A percentile compares a stretch with the other conserved stretches of the same genome.
These are phyloP conservation scores for Nothobranchius kuhntae DNA, from an alignment of 2,113 vertebrate genomes.

Conservation along the genomic window DNA sequence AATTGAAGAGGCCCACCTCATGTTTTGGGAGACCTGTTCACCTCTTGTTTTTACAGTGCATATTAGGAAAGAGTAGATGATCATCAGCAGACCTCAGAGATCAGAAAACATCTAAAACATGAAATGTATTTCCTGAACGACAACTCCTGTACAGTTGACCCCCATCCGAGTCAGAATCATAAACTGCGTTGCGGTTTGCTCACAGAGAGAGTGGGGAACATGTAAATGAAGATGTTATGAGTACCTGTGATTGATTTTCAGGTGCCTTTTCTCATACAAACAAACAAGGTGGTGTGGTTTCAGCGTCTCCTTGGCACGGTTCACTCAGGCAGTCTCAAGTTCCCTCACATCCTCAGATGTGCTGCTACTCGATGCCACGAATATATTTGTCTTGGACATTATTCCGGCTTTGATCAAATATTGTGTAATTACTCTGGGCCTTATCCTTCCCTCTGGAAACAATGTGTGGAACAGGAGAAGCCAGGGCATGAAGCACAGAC, in stretches of 20 bases:
- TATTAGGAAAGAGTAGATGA: too few species aligned
- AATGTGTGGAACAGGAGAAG: slow-evolving; percentile 74
- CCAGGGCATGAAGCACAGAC: slow-evolving; percentile 38
- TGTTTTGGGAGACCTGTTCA: too few species aligned
- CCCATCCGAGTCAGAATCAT: neutral
- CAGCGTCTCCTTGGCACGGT: slow-evolving; percentile 41
- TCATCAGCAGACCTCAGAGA: too few species aligned
- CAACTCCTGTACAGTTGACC: neutral
- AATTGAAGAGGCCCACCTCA: too few species aligned
- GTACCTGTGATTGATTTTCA: slow-evolving; percentile 59
- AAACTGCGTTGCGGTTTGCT: neutral
- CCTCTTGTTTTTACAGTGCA: too few species aligned
- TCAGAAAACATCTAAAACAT: too few species aligned
- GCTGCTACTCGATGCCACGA: slow-evolving; percentile 68
- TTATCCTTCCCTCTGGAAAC: slow-evolving; percentile 72
- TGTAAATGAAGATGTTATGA: slow-evolving; percentile 39
- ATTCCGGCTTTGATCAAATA: slow-evolving; percentile 78
- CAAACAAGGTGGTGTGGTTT: slow-evolving; percentile 58
- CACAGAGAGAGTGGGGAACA: slow-evolving; percentile 30
- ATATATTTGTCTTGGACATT: slow-evolving; percentile 78
- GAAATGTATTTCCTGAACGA: too few species aligned
- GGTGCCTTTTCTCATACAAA: slow-evolving; percentile 44
- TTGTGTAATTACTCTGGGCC: slow-evolving; percentile 75
- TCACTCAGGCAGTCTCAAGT: slow-evolving; percentile 62
- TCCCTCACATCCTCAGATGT: slow-evolving; percentile 67